Evolutionary conservation across 1,140 invertebrate genomes (phyloP).

Genomic region (Scaptomyza montana): DNA sequence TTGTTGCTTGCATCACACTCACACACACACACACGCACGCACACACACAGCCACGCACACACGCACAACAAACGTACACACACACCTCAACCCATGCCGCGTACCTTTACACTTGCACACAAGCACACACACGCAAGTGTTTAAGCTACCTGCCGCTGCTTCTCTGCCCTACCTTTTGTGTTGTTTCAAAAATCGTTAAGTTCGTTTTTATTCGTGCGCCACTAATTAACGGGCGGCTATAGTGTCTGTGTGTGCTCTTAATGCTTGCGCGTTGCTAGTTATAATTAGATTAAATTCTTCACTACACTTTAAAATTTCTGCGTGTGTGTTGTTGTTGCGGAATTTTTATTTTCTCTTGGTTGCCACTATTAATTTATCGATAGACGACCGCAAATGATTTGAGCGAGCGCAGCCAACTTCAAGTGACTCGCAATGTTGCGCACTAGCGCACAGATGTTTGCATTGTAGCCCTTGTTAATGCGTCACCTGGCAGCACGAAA

Average conservation of each 20-base stretch:
- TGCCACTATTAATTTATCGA: conserved; percentile 43
- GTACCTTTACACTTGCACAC: conserved; percentile 36
- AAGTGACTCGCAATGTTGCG: conserved; percentile 29
- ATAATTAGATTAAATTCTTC: conserved; percentile 77
- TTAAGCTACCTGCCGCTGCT: conserved; percentile 33
- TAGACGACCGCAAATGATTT: conserved; percentile 20
- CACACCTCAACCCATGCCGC: conserved; percentile 69
- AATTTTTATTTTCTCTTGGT: conserved; percentile 57
- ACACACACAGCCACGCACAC: conserved; percentile 27
- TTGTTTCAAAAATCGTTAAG: conserved; percentile 63
- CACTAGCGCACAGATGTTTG: conserved; percentile 31
- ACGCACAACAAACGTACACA: conserved; percentile 25
- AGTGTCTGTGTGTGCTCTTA: conserved; percentile 24
- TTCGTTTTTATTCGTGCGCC: conserved; percentile 37
- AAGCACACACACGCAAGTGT: conserved; percentile 36
- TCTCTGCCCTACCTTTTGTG: conserved; percentile 34
- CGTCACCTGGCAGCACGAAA: neutral
- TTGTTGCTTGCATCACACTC: conserved; percentile 42
- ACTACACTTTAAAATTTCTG: conserved; percentile 53
- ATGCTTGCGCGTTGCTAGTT: conserved; percentile 49
- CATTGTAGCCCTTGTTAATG: conserved; percentile 20
- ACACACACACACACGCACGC: conserved; percentile 41
- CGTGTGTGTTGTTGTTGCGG: conserved; percentile 62
- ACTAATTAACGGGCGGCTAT: conserved; percentile 62
- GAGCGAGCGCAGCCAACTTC: conserved; percentile 35